Evolutionary conservation across 53 echinoderm and acorn worm species (phyloP).

Genomic region (Hippasteria phrygiana): DNA sequence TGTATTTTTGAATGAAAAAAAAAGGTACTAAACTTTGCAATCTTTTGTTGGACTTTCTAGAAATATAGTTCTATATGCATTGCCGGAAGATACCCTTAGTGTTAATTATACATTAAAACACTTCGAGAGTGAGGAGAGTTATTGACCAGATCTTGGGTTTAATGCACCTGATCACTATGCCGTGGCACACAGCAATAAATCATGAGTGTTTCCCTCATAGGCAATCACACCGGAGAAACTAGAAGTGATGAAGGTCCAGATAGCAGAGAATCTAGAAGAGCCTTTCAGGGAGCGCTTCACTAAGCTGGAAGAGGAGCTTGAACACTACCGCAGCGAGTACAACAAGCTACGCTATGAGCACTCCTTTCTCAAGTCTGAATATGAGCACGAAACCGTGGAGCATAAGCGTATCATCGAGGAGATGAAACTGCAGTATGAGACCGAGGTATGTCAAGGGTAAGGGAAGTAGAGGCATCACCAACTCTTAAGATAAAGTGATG

Average conservation of each 20-base stretch:
- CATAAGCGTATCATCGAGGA: slow-evolving; percentile 88
- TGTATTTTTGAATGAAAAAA: too few relatives aligned
- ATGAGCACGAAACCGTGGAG: slow-evolving; percentile 93
- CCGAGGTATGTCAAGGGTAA: slow-evolving; percentile 75
- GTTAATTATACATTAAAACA: too few relatives aligned
- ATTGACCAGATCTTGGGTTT: too few relatives aligned
- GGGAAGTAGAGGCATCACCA: neutral
- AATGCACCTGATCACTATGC: too few relatives aligned
- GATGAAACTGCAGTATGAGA: slow-evolving; percentile 91
- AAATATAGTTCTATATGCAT: too few relatives aligned
- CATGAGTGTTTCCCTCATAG: slow-evolving; percentile 35
- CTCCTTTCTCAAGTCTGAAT: slow-evolving; percentile 96
- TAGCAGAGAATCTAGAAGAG: slow-evolving; percentile 86
- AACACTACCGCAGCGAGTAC: slow-evolving; percentile 89
- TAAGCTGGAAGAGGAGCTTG: slow-evolving; percentile 84
- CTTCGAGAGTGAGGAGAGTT: too few relatives aligned
- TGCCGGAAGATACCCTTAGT: too few relatives aligned
- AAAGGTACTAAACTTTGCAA: too few relatives aligned
- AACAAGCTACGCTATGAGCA: slow-evolving; percentile 98
- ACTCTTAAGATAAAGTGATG: too few relatives aligned
- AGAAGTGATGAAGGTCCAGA: slow-evolving; percentile 91
- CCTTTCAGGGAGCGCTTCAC: slow-evolving; percentile 91
- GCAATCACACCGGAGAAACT: slow-evolving; percentile 89
- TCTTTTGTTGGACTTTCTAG: too few relatives aligned
- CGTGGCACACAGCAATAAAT: too few relatives aligned